Evolutionary conservation across 2,888 invertebrate species (phyloP).

Genomic region (Synanthedon tipuliformis): DNA sequence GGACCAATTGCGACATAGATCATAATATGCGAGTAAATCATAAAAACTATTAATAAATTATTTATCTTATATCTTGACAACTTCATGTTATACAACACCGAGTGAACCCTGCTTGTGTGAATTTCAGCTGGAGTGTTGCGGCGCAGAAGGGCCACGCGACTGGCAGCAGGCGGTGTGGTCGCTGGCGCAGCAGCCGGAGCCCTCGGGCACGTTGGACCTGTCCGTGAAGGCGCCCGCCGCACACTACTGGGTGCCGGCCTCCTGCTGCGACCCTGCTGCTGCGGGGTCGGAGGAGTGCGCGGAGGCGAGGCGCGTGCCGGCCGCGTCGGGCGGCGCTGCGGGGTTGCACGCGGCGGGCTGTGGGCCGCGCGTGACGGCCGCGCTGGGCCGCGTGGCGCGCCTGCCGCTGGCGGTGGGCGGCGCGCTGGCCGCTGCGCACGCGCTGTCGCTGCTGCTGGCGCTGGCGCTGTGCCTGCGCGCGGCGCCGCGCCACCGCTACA

Average conservation of each 20-base stretch:
- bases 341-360: constrained; percentile 34
- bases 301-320: constrained; percentile 30
- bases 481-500: constrained; percentile 30
- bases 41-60: too few relatives aligned
- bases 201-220: constrained; percentile 32
- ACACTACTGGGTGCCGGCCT: constrained; percentile 45
- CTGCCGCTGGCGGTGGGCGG: constrained; percentile 35
- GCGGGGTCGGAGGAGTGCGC: constrained; percentile 11
- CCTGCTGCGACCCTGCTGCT: constrained; percentile 46
- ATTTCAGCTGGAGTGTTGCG: constrained; percentile 87
- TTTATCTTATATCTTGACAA: too few relatives aligned
- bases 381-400: constrained; percentile 26
- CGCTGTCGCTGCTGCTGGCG: constrained; percentile 43
- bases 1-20: too few relatives aligned
- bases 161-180: constrained; percentile 73
- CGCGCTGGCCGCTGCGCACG: constrained; percentile 44
- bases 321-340: constrained; percentile 18
- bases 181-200: constrained; percentile 13
- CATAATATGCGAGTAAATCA: too few relatives aligned
- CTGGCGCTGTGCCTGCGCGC: constrained; percentile 47
- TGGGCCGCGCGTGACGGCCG: constrained; percentile 30
- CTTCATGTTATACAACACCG: too few relatives aligned
- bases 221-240: constrained; percentile 38
- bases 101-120: not conserved
- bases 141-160: constrained; percentile 93